Percentiles rank a stretch among this genome's conserved stretches.
Evolutionary conservation across 1,140 invertebrate genomes (phyloP).

Genomic region (Pectinophora gossypiella): DNA sequence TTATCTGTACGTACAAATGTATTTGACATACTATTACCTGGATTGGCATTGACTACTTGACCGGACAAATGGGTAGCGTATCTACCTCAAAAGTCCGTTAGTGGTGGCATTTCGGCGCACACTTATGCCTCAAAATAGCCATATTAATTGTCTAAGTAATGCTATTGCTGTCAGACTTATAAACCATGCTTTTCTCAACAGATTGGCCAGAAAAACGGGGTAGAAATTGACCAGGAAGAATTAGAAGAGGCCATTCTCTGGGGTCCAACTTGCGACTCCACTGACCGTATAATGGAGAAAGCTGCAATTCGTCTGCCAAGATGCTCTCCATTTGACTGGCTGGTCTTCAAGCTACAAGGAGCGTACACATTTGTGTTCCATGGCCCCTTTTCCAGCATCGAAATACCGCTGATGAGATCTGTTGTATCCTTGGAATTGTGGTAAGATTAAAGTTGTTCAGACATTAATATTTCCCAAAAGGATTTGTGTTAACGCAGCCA

Average conservation of each 20-base stretch:
- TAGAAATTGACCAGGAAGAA: not conserved
- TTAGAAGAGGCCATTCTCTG: slow-evolving; percentile 31
- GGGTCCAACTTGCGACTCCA: slow-evolving; percentile 38
- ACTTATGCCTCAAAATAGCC: no score
- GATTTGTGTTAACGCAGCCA: no score
- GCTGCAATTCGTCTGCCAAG: slow-evolving; percentile 17
- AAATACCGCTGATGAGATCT: slow-evolving; percentile 19
- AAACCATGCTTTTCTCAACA: not conserved
- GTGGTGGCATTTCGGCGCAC: no score
- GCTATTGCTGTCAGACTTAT: no score
- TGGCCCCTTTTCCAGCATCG: slow-evolving; percentile 24
- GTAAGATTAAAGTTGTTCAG: no score
- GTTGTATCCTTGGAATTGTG: slow-evolving; percentile 33
- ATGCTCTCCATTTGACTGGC: slow-evolving; percentile 32
- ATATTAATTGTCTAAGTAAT: no score
- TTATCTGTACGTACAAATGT: no score
- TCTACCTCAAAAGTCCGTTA: no score
- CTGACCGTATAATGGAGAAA: slow-evolving; percentile 27
- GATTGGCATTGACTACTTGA: no score
- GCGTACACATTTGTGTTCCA: slow-evolving; percentile 30
- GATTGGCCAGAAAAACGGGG: not conserved
- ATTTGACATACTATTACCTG: no score
- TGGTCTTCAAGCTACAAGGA: slow-evolving; percentile 19
- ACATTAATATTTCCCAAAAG: no score
- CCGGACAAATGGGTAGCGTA: no score